Base-by-base conservation (phyloP, 2,113 vertebrate genomes). In the Sapayoa aenigma region DNA sequence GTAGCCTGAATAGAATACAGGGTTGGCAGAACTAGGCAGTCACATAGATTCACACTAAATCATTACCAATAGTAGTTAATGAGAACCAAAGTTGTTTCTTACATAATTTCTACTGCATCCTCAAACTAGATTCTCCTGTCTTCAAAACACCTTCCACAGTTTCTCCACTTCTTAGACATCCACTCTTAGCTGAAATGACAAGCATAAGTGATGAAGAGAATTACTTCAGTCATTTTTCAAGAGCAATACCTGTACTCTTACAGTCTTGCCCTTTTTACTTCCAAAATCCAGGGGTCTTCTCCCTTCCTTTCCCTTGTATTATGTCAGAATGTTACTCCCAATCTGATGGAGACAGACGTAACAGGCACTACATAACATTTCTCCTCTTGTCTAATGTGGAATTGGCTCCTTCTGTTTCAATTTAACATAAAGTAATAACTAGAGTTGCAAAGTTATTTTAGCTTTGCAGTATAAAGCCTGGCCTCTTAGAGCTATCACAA, bases 21-120 rank as follows among this genome's bases (percentile, higher is more conserved):
- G 4, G 30, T 67, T 96, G 93, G 89, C 93, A 96, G 69, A 94
- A 94, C 52, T 4, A 94, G 42, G 58, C 52, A 71, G 23, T 62
- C 46, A 62, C 28, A 65, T 60, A 89, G 66, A 82, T 56, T 68
- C 41, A 92, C n/a, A 24, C 41, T 87, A 68, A 60, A 49, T 84
- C 89, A 72, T 58, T 88, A 90, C 50, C 60, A 76, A 39, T 69
- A 77, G 86, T 89, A 85, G 50, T 67, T 94, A 92, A 50, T 12
- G 39, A 86, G 46, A 90, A 83, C 30, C 72, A 47, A 78, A 90
- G 56, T 30, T 82, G 16, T 56, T 82, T 44, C 49, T 90, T 88
- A 59, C 6, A 4, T 41, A 53, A 69, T 60, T 80, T 69, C 50
- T 85, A 37, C 66, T 68, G 14, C 41, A 82, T 68, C 65, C 23